phyloP scores from a whole-genome alignment of 1,140 invertebrate genomes.

The Drosophila subobscura region DNA sequence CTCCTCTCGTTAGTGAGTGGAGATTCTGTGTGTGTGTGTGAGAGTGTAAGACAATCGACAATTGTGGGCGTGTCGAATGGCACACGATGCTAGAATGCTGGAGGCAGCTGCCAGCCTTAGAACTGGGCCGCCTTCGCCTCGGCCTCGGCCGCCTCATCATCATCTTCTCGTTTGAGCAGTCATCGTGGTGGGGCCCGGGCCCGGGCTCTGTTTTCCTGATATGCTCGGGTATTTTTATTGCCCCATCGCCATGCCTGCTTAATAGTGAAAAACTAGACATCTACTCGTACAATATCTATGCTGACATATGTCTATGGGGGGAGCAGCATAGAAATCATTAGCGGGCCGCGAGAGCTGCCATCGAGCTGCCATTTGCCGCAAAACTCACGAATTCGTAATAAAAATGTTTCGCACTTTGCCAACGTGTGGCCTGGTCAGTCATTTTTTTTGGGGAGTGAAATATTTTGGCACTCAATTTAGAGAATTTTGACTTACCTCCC shows the following conservation, averaged over 20 bases:
- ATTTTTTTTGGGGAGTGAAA: constrained; percentile 27
- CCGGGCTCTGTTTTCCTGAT: constrained; percentile 33
- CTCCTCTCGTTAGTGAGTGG: not conserved
- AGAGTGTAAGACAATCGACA: constrained; percentile 60
- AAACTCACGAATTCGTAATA: constrained; percentile 78
- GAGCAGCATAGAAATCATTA: too few species aligned
- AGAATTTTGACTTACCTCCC: constrained; percentile 39
- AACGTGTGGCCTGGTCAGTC: constrained; percentile 70
- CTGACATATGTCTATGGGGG: constrained; percentile 24
- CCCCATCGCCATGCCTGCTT: constrained; percentile 54
- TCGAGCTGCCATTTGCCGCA: constrained; percentile 60
- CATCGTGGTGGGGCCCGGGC: too few species aligned
- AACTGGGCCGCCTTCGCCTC: not conserved
- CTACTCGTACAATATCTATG: constrained; percentile 21
- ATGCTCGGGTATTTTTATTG: constrained; percentile 71
- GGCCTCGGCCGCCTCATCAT: constrained; percentile 4
- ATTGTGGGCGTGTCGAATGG: constrained; percentile 67
- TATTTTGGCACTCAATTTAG: constrained; percentile 29
- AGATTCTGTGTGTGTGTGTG: not conserved
- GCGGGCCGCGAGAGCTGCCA: not conserved
- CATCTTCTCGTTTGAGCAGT: constrained; percentile 8
- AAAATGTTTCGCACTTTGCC: constrained; percentile 68
- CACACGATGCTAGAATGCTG: constrained; percentile 28
- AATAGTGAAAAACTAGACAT: constrained; percentile 62
- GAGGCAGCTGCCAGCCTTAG: constrained; percentile 41